Evolutionary conservation across 1,140 invertebrate species (phyloP).

Genomic region (Atta colombica): DNA sequence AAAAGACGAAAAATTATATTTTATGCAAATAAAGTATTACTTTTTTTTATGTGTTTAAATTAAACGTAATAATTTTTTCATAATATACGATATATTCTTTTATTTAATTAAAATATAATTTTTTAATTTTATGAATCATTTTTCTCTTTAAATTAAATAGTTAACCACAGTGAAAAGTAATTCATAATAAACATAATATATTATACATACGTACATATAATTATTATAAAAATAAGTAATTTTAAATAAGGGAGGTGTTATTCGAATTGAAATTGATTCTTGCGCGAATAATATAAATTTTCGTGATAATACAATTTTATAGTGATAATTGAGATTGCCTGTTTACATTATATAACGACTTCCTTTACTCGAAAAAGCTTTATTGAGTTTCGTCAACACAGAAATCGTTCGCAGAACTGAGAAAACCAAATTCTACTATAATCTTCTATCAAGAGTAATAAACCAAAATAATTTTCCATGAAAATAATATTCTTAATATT

Average conservation of each 20-base stretch:
- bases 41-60: not conserved
- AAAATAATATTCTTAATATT: not conserved
- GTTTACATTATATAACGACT: not conserved
- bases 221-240: not conserved
- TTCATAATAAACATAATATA: not conserved
- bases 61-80: not conserved
- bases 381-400: not conserved
- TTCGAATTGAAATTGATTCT: not conserved
- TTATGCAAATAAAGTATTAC: not conserved
- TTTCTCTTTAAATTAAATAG: not conserved
- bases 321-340: not conserved
- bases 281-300: not conserved
- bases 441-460: not conserved
- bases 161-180: not conserved
- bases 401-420: not conserved
- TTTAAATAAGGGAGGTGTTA: not conserved
- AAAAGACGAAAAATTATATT: not conserved
- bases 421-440: not conserved
- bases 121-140: not conserved
- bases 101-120: not conserved
- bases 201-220: not conserved
- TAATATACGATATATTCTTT: not conserved
- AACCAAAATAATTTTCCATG: not conserved
- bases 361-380: not conserved
- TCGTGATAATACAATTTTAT: not conserved